Conservation (phyloP, 2,113 vertebrate species). For the Suncus etruscus region DNA sequence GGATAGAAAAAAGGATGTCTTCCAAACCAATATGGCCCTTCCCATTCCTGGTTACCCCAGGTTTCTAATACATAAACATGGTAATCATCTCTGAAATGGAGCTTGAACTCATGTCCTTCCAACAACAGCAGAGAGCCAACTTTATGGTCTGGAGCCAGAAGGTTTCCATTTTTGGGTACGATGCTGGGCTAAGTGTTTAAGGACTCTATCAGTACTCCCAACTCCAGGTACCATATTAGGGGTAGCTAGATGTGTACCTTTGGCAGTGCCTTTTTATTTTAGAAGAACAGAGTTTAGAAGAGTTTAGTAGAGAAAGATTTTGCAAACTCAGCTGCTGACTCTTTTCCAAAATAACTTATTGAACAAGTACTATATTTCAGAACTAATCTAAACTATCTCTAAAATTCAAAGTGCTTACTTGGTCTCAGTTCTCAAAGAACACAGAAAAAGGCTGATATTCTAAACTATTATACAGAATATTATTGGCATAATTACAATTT, state of each 20-base stretch:
- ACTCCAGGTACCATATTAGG: not conserved
- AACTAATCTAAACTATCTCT: not conserved
- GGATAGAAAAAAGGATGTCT: not conserved
- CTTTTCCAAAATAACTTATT: not conserved
- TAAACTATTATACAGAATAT: not conserved
- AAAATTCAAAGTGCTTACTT: not conserved
- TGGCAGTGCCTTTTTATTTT: not conserved
- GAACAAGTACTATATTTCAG: not conserved
- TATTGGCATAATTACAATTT: no score
- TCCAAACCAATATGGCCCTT: not conserved
- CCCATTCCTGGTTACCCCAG: not conserved
- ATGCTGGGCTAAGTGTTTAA: not conserved
- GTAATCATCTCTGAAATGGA: not conserved
- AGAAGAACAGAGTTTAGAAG: not conserved
- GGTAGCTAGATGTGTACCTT: not conserved
- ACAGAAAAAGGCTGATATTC: not conserved
- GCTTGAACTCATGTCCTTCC: not conserved
- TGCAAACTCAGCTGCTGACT: not conserved
- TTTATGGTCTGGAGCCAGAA: not conserved
- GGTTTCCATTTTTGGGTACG: not conserved
- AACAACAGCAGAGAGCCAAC: not conserved
- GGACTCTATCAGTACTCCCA: not conserved
- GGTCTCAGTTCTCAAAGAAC: not conserved
- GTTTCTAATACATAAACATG: not conserved
- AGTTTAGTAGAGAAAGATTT: not conserved